phyloP scores from a whole-genome alignment of 2,113 vertebrate species.

The Triplophysa rosa region DNA sequence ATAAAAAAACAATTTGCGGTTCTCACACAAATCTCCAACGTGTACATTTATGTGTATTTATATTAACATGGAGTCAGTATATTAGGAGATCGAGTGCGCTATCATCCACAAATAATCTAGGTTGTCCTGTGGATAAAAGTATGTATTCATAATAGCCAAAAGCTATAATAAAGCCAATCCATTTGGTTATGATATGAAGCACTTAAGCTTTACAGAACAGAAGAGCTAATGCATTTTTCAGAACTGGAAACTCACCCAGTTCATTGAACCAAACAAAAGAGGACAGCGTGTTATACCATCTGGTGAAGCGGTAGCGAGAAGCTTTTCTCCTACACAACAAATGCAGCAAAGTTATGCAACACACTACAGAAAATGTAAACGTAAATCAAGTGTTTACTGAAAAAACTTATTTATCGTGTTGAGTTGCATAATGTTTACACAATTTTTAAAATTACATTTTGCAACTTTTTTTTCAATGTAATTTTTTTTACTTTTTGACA shows the following conservation, averaged over 20 bases:
- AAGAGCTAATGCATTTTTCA: conserved; percentile 79
- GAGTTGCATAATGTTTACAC: no score
- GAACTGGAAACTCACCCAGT: conserved; percentile 71
- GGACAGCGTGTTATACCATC: conserved; percentile 56
- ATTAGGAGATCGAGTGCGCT: not conserved
- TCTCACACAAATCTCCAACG: not conserved
- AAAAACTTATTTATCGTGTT: no score
- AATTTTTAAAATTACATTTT: no score
- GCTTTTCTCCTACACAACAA: conserved; percentile 36
- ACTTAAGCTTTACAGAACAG: conserved; percentile 70
- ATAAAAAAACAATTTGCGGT: not conserved
- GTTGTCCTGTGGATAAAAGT: not conserved
- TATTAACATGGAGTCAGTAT: not conserved
- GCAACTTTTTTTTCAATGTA: no score
- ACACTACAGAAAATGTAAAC: not conserved
- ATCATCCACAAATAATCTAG: not conserved
- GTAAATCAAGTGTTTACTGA: not conserved
- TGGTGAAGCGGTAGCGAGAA: conserved; percentile 55
- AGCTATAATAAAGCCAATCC: conserved; percentile 58
- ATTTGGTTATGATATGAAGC: conserved; percentile 49
- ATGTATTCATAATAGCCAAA: conserved; percentile 36
- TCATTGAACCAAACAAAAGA: conserved; percentile 62
- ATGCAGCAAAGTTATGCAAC: conserved; percentile 38
- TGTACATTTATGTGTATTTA: not conserved
- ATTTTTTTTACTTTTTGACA: no score